Base-by-base conservation (phyloP, 2,113 vertebrate genomes). In the Tragulus kanchil region DNA sequence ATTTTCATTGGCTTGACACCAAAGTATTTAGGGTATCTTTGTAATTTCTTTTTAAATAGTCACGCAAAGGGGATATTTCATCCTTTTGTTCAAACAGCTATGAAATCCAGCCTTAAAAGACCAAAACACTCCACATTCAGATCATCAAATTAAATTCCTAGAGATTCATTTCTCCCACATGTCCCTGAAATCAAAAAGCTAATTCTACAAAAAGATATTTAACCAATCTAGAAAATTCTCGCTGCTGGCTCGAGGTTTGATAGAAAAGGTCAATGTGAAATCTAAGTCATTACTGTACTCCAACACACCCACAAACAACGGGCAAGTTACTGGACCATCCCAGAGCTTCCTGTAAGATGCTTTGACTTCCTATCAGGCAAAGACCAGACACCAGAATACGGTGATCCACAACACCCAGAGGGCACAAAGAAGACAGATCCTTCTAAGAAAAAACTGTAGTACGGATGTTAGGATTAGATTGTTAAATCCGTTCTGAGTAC, bases 81-180 rank as follows among this genome's bases (percentile, higher is more conserved):
- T 69, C 10, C 21, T 90, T 92, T 88, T 88, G 4, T 61, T 89
- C 45, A 93, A 98, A 89, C 79, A 62, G 14, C 8, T 78, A 52
- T 54, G 26, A 92, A 91, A 93, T 86, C 19, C 36, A 84, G 52
- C 92, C 79, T 83, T 50, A 71, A 81, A 92, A 95, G 42, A 87
- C 13, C 23, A 56, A 93, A 84, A 62, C 28, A 36, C 16, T 93
- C 23, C 93, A 90, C 75, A 92, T 62, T 89, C n/a, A 83, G 26
- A 67, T 58, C 19, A 92, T 31, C 58, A 92, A 96, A 89, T 78
- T 89, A 92, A 93, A 85, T 92, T 93, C 26, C 25, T 75, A 71
- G 11, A 84, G 42, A 73, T 86, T 85, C 52, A 64, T 50, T 92
- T 93, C 19, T 81, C 36, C 62, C 16, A 69, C 6, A n/a, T 77